Conservation (phyloP, 2,797 vertebrate species). For the Myioborus miniatus region DNA sequence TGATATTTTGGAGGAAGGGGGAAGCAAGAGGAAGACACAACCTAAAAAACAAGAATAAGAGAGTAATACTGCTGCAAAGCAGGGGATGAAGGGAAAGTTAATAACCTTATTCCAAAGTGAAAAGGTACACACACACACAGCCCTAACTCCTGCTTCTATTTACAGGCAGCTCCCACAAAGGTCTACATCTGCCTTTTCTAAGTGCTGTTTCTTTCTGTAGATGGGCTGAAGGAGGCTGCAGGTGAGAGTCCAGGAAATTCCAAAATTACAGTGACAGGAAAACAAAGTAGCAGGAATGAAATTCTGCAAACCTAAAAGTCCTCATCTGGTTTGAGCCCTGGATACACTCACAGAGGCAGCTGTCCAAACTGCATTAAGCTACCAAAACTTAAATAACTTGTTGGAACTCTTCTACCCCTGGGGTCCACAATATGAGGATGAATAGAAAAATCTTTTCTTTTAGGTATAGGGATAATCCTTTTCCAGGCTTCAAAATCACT, state of each 20-base stretch:
- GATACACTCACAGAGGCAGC: background rate
- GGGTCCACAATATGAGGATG: background rate
- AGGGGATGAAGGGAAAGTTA: background rate
- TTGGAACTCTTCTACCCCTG: background rate
- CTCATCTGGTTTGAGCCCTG: background rate
- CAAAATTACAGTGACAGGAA: background rate
- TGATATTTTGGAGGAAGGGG: background rate
- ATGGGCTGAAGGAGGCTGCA: background rate
- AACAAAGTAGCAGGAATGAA: background rate
- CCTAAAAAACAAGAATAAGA: background rate
- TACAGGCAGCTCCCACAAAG: background rate
- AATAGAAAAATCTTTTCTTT: background rate
- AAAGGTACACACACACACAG: rapidly evolving
- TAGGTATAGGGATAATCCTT: background rate
- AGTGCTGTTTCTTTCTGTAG: background rate
- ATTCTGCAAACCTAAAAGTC: background rate
- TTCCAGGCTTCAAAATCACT: background rate
- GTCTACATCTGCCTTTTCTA: background rate
- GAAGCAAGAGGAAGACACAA: background rate
- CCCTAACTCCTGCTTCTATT: background rate
- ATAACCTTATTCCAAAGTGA: background rate
- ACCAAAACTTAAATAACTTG: background rate
- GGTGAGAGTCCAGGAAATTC: background rate
- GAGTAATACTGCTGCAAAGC: background rate
- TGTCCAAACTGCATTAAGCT: background rate